Percentiles rank a stretch among this genome's conserved stretches.
phyloP scores from a whole-genome alignment of 2,888 invertebrate species.

The Brachyptera risi region DNA sequence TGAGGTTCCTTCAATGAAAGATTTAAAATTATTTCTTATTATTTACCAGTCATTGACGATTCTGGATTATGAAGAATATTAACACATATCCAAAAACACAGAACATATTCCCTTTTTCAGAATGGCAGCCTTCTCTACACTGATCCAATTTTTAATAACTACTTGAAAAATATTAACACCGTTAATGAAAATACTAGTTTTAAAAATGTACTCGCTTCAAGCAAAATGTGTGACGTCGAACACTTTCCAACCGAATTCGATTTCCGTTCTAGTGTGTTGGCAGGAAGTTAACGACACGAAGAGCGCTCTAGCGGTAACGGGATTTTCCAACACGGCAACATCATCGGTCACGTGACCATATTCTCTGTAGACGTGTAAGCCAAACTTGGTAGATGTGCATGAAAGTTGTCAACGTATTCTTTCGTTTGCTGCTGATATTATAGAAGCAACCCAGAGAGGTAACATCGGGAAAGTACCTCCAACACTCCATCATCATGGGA shows the following conservation, averaged over 20 bases:
- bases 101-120: no score
- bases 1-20: no score
- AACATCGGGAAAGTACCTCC: background rate
- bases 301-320: conserved; percentile 15
- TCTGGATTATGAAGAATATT: no score
- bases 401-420: conserved; percentile 1
- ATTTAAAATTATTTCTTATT: no score
- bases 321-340: conserved; percentile 49
- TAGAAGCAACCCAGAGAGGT: background rate
- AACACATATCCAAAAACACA: no score
- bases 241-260: background rate
- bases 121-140: no score
- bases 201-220: no score
- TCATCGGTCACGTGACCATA: conserved; percentile 67
- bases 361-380: conserved; percentile 44
- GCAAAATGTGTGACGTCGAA: no score
- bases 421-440: background rate
- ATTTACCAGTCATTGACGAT: no score
- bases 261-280: background rate
- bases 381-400: background rate
- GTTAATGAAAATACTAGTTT: no score
- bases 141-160: no score
- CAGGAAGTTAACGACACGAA: conserved; percentile 7
- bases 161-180: no score
- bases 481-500: conserved; percentile 54